Conservation (phyloP, 2,113 vertebrate genomes). For the Grammomys dolichurus region DNA sequence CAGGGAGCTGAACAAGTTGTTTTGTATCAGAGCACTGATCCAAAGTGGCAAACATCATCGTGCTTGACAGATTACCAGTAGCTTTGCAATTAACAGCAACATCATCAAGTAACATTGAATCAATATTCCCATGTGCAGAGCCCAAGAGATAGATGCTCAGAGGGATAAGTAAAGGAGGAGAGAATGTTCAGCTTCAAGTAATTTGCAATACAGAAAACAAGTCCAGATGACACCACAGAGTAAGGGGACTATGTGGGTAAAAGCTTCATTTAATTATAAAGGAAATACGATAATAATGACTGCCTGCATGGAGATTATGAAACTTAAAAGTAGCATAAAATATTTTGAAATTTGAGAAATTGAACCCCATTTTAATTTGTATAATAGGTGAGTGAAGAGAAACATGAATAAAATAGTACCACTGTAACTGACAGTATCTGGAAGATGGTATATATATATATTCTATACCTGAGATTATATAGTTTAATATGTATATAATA, state of each 20-base stretch:
- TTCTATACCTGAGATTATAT: background rate
- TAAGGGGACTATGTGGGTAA: background rate
- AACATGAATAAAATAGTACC: background rate
- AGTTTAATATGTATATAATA: background rate
- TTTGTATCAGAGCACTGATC: constrained; percentile 58
- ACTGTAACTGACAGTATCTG: background rate
- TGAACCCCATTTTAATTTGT: background rate
- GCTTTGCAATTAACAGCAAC: constrained; percentile 68
- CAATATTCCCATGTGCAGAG: background rate
- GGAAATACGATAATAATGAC: constrained; percentile 18
- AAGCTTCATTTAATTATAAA: constrained; percentile 46
- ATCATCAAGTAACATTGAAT: background rate
- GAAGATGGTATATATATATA: background rate
- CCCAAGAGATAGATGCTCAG: background rate
- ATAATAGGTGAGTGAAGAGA: background rate
- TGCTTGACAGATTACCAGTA: constrained; percentile 66
- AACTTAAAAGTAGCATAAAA: constrained; percentile 15
- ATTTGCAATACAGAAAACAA: background rate
- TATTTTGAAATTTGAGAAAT: constrained; percentile 36
- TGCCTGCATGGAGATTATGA: background rate
- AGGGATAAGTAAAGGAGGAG: background rate
- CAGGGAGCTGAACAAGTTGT: constrained; percentile 60
- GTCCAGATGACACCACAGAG: background rate
- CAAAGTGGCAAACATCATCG: constrained; percentile 73
- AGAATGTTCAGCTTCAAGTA: background rate